A percentile compares a stretch with the other conserved stretches of the same genome.
These are phyloP conservation scores for Zelostemma sp. DNA, from an alignment of 1,140 invertebrate species.

Conservation along the genomic window DNA sequence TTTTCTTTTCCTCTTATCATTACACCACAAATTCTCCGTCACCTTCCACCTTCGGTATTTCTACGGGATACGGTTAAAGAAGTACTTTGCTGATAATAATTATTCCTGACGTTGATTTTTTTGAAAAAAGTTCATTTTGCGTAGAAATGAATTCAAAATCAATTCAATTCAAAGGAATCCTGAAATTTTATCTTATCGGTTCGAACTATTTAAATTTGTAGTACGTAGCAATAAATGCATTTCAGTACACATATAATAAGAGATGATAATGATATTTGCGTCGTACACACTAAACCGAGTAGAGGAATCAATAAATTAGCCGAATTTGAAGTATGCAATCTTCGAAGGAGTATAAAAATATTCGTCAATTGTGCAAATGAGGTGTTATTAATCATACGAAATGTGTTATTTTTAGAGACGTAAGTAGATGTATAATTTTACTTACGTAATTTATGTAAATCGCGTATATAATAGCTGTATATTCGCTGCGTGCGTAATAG, in stretches of 20 bases:
- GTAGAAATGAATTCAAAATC: too few relatives aligned
- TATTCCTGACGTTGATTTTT: background rate
- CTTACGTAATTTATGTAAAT: conserved; percentile 47
- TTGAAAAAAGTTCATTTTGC: background rate
- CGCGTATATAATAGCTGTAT: conserved; percentile 27
- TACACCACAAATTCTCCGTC: conserved; percentile 29
- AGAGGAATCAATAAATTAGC: background rate
- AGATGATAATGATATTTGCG: background rate
- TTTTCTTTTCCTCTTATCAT: conserved; percentile 38
- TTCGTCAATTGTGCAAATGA: conserved; percentile 28
- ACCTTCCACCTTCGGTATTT: conserved; percentile 22
- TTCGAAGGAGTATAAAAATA: background rate
- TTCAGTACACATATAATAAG: too few relatives aligned
- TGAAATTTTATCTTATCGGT: too few relatives aligned
- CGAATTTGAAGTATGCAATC: background rate
- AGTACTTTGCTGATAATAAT: conserved; percentile 13
- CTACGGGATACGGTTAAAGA: conserved; percentile 11
- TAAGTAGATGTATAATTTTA: conserved; percentile 34
- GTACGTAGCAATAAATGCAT: too few relatives aligned
- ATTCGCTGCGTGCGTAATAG: conserved; percentile 28
- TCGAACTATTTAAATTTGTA: too few relatives aligned
- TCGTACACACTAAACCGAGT: background rate
- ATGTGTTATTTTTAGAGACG: conserved; percentile 36
- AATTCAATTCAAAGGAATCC: too few relatives aligned
- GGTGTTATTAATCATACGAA: conserved; percentile 25